These are phyloP conservation scores for Anguilla anguilla DNA, from an alignment of 2,797 vertebrate genomes.

Conservation along the genomic window DNA sequence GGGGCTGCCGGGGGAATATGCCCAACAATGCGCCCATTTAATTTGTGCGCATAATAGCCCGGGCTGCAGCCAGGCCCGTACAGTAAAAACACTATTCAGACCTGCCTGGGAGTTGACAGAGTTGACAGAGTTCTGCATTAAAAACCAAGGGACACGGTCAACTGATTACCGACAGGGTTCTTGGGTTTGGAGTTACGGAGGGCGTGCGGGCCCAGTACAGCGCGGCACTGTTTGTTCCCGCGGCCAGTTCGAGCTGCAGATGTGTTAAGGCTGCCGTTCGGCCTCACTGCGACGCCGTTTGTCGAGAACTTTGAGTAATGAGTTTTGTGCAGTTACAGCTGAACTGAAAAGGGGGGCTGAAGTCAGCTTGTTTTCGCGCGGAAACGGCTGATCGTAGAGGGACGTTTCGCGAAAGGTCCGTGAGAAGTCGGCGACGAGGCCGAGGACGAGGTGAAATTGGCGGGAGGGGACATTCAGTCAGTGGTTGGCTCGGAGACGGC, in stretches of 20 bases:
- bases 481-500: conserved; percentile 69
- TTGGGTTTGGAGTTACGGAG: background rate
- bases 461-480: conserved; percentile 56
- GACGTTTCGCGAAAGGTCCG: background rate
- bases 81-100: conserved; percentile 29
- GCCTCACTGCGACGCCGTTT: background rate
- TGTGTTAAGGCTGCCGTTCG: background rate
- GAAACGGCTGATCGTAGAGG: background rate
- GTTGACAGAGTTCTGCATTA: background rate
- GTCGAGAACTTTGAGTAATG: background rate
- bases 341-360: background rate
- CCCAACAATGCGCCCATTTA: conserved; percentile 41
- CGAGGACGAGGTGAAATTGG: conserved; percentile 26
- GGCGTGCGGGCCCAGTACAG: background rate
- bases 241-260: background rate
- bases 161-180: background rate
- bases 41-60: conserved; percentile 35
- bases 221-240: background rate
- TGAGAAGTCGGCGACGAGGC: no score
- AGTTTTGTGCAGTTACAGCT: background rate
- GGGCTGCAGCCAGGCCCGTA: conserved; percentile 21
- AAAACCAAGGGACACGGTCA: background rate
- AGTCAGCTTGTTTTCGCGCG: background rate
- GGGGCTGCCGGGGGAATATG: conserved; percentile 31
- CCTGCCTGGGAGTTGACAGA: background rate